phyloP scores from a whole-genome alignment of 2,888 invertebrate species.

The Dicyrtomina minuta region DNA sequence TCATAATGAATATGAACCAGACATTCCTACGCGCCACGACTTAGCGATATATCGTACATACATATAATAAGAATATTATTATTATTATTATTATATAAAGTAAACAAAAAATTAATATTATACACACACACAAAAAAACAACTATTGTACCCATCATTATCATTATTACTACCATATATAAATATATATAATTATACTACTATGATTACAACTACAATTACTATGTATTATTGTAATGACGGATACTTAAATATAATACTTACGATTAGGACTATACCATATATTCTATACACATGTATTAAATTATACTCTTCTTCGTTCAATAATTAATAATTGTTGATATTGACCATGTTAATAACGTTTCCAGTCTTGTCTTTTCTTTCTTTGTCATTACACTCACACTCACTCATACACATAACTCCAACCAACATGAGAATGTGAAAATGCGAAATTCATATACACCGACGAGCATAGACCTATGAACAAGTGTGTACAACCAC shows the following conservation, averaged over 20 bases:
- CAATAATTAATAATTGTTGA: conserved; percentile 32
- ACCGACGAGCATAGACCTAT: no score
- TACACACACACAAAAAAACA: conserved; percentile 22
- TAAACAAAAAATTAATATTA: conserved; percentile 1
- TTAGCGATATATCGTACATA: conserved; percentile 22
- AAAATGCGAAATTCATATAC: no score
- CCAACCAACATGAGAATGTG: no score
- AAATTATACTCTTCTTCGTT: conserved; percentile 24
- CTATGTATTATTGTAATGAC: conserved; percentile 7
- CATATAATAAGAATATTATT: conserved; percentile 15
- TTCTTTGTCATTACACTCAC: not conserved
- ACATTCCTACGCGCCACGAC: conserved; percentile 32
- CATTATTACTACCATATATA: conserved; percentile 20
- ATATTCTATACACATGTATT: not conserved
- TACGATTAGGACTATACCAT: conserved; percentile 16
- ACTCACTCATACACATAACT: no score
- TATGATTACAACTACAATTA: conserved; percentile 3
- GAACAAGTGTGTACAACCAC: no score
- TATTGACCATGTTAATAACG: conserved; percentile 28
- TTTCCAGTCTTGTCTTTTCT: not conserved
- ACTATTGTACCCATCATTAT: conserved; percentile 25
- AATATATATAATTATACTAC: conserved; percentile 16
- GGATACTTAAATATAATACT: conserved; percentile 24
- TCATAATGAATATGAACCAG: conserved; percentile 26
- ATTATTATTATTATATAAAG: conserved; percentile 11